Evolutionary conservation across 2,113 vertebrate genomes (phyloP), one percentile per base, ranked within the genome.

Genomic region (Corythornis cristatus): DNA sequence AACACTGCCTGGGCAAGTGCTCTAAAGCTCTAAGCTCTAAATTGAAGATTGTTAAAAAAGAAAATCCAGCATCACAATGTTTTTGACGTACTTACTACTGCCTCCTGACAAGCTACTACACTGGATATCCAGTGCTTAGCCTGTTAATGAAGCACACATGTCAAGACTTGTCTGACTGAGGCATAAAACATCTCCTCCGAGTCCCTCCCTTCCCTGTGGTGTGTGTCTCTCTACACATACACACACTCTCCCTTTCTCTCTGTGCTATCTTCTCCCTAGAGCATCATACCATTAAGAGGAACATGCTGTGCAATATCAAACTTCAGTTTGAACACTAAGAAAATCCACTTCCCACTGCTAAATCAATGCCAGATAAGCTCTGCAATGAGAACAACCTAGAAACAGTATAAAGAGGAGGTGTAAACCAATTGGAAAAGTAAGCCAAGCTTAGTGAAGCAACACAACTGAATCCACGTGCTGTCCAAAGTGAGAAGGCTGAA

Each of bases 111-210:
- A 89, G 45, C 88, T 73, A 51, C 54, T 50, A 28, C 50, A 9
- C 35, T n/a, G 42, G 20, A 29, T 53, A 51, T 29, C 31, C 64
- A 79, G 64, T 1, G 9, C 74, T 72, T 53, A 95, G 73, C 37
- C 71, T 79, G 74, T 62, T 86, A 89, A 79, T 22, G 61, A 89
- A 71, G 83, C 77, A 58, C 68, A 73, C 93, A 35, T 91, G 97
- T 94, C 93, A 94, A 89, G 95, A 85, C 97, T 96, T 95, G 96
- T 73, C 89, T 90, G 48, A 48, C 76, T 65, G 61, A 85, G 83
- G 75, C 35, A 93, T 68, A 82, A 94, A 95, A 90, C 57, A 89
- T 64, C 51, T 93, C 72, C n/a, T 70, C n/a, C 22, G 54, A 43
- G 83, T 83, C 60, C 92, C 92, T 96, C 96, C 95, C 88, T 83